Evolutionary conservation across 2,888 invertebrate species (phyloP).

Genomic region (Apotomis turbidana): DNA sequence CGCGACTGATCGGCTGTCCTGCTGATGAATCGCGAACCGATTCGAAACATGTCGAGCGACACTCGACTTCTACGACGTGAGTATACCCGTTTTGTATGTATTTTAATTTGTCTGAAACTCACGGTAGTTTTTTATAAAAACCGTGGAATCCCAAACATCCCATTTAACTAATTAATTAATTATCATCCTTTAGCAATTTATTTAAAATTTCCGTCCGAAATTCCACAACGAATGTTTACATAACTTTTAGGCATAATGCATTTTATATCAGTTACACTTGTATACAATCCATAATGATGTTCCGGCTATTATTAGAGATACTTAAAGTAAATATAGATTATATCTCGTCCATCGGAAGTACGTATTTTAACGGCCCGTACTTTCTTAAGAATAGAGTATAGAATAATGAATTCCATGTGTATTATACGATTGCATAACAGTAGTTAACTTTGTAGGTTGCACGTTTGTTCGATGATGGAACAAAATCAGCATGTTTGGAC

Average conservation of each 20-base stretch:
- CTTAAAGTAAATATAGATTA: conserved; percentile 37
- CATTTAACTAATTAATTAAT: neutral
- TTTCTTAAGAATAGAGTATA: neutral
- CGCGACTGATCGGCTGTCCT: no score
- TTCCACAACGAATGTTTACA: conserved; percentile 11
- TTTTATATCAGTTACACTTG: conserved; percentile 37
- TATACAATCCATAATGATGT: conserved; percentile 26
- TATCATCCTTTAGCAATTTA: neutral
- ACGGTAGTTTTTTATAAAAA: neutral
- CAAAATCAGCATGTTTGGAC: conserved; percentile 9
- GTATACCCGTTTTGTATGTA: no score
- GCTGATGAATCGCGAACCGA: no score
- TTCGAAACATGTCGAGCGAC: no score
- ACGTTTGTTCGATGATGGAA: conserved; percentile 25
- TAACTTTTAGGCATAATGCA: conserved; percentile 25
- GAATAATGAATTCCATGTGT: neutral
- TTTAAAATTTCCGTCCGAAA: neutral
- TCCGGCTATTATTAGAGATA: conserved; percentile 18
- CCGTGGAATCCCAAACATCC: neutral
- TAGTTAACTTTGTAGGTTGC: conserved; percentile 31
- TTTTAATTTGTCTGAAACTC: no score
- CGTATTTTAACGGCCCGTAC: neutral
- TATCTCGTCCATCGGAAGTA: neutral
- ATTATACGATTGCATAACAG: neutral
- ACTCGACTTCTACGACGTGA: no score